These are phyloP conservation scores for Erebia aethiops DNA, from an alignment of 2,888 invertebrate genomes.

Conservation along the genomic window DNA sequence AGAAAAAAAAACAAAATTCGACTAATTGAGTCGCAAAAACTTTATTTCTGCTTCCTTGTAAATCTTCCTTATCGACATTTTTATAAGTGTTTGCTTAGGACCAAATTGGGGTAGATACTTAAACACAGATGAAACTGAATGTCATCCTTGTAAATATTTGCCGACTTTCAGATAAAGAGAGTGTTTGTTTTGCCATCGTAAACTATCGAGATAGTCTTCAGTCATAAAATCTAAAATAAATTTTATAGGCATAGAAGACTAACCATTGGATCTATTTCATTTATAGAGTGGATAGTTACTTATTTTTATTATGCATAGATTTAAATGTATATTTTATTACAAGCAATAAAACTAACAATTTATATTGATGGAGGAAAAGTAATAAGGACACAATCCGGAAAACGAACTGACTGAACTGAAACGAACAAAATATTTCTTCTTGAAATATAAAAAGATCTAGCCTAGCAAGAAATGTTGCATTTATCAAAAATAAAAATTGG, in stretches of 20 bases:
- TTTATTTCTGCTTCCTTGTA: conserved; percentile 38
- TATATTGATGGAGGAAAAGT: conserved; percentile 15
- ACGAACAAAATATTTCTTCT: no score
- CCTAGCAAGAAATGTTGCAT: no score
- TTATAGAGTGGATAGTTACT: conserved; percentile 19
- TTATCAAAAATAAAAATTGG: no score
- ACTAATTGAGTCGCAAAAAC: conserved; percentile 34
- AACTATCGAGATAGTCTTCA: conserved; percentile 39
- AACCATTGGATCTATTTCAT: conserved; percentile 28
- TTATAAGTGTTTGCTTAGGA: conserved; percentile 57
- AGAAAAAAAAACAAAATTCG: not conserved
- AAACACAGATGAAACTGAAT: conserved; percentile 49
- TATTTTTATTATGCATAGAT: conserved; percentile 21
- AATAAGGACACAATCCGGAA: not conserved
- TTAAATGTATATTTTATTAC: conserved; percentile 21
- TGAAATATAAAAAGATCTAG: no score
- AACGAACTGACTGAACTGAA: no score
- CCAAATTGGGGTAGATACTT: conserved; percentile 46
- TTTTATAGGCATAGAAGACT: conserved; percentile 33
- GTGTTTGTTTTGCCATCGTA: conserved; percentile 45
- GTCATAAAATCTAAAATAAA: conserved; percentile 43
- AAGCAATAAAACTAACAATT: conserved; percentile 21
- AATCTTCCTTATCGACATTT: conserved; percentile 48
- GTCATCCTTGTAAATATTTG: conserved; percentile 57
- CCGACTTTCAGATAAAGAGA: conserved; percentile 48